Base-by-base conservation (phyloP, 2,113 vertebrate species). In the Hymenochirus boettgeri region DNA sequence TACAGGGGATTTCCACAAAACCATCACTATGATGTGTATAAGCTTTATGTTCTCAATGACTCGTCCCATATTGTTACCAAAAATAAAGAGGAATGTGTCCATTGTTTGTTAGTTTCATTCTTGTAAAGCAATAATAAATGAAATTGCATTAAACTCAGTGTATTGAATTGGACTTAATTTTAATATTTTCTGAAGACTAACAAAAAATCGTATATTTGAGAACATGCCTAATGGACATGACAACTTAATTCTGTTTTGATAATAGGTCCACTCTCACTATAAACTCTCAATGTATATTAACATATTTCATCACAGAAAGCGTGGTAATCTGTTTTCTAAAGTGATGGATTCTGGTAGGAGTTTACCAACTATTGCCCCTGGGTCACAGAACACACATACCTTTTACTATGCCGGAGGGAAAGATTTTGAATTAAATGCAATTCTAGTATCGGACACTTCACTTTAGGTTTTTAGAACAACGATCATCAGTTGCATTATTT, bases 351-450 rank as follows among this genome's bases (percentile, higher is more conserved):
- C 29, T 35, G 73, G 74, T 69, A 76, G 72, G 74, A 80, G 82
- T 78, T 79, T 77, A 74, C 66, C n/a, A n/a, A 62, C 65, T 82
- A 78, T 80, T 75, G 73, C 77, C 79, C 79, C 67, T 81, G 71
- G 74, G 80, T 82, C 74, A 62, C 58, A 47, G 73, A 62, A 73
- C 78, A 79, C 72, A 71, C 48, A 65, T 57, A 78, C 53, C 62
- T 81, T 81, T 74, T 83, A 79, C 73, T 75, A 73, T 74, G 75
- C 71, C 84, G 84, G 83, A 84, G 83, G 73, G 71, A 76, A 82
- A 84, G 83, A 77, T 81, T 83, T 83, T 81, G 85, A 85, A 87
- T 85, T 88, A 90, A 89, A 85, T 79, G 77, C 81, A 85, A 85
- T 79, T 74, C 76, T 82, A 76, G 72, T 82, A 80, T 65, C 79